phyloP scores from a whole-genome alignment of 1,140 invertebrate species.

The Bombus pyrosoma region DNA sequence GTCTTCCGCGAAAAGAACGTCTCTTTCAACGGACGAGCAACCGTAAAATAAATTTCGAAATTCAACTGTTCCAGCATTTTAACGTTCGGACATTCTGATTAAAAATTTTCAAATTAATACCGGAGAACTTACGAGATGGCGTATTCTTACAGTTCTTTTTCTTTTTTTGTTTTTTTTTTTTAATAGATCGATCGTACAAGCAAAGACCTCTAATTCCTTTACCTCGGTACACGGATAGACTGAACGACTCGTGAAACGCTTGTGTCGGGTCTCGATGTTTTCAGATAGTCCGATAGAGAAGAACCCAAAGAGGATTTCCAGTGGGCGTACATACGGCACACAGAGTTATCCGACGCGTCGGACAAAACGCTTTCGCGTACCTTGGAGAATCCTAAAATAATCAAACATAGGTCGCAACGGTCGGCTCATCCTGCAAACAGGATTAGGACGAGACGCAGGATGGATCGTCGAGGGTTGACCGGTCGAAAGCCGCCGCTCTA shows the following conservation, averaged over 20 bases:
- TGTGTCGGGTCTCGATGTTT: background rate
- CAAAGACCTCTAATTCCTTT: no score
- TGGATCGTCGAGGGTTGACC: background rate
- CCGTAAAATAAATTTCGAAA: background rate
- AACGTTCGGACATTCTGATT: no score
- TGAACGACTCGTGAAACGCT: no score
- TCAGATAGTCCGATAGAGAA: background rate
- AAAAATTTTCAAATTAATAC: background rate
- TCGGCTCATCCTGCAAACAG: conserved; percentile 45
- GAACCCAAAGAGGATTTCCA: conserved; percentile 6
- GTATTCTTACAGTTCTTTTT: background rate
- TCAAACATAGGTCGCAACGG: conserved; percentile 42
- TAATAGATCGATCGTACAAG: no score
- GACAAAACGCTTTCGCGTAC: background rate
- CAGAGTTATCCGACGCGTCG: background rate
- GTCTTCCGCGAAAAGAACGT: background rate
- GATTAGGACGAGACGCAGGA: conserved; percentile 42
- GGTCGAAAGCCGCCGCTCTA: conserved; percentile 4
- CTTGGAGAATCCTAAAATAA: conserved; percentile 45
- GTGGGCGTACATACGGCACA: background rate
- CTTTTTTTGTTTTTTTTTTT: accelerated
- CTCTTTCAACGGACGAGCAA: background rate
- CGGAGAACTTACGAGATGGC: background rate
- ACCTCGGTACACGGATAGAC: background rate
- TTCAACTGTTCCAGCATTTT: background rate